Conservation (phyloP, 2,888 invertebrate genomes). For the Anagyrus pseudococci region DNA sequence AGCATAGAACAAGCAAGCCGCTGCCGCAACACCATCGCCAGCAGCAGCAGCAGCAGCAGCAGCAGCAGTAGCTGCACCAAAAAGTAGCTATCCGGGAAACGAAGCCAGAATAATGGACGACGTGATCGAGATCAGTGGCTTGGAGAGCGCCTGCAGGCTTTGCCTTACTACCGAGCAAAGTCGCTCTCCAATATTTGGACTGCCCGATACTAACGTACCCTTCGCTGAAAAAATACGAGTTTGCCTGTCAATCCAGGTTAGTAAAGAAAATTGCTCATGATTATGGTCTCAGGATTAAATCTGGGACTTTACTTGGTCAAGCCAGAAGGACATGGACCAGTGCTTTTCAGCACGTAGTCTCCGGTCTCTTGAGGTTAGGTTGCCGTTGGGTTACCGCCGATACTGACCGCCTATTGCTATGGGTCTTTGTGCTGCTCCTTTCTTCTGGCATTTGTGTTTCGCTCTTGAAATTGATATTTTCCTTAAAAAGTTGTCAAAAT, state of each 20-base stretch:
- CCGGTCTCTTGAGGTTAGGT: constrained; percentile 24
- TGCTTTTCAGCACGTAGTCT: background rate
- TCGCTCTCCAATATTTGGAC: constrained; percentile 69
- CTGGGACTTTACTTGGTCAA: background rate
- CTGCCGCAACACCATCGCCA: background rate
- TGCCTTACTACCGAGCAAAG: constrained; percentile 70
- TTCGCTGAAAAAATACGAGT: constrained; percentile 71
- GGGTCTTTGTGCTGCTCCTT: too few relatives aligned
- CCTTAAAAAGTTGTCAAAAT: constrained; percentile 1
- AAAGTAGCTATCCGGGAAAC: background rate
- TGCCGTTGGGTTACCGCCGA: background rate
- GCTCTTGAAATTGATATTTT: too few relatives aligned
- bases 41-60: background rate
- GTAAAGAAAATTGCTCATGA: constrained; percentile 34
- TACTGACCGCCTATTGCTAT: too few relatives aligned
- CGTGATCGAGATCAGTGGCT: constrained; percentile 27
- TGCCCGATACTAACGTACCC: constrained; percentile 62
- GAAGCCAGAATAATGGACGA: constrained; percentile 21
- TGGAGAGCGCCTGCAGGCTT: constrained; percentile 68
- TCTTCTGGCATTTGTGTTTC: too few relatives aligned
- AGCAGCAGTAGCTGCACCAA: background rate
- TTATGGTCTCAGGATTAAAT: background rate
- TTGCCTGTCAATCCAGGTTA: constrained; percentile 73
- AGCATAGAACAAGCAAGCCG: background rate
- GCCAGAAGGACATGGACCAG: background rate